These are phyloP conservation scores for Copidosoma floridanum DNA, from an alignment of 1,140 invertebrate species.

Conservation along the genomic window DNA sequence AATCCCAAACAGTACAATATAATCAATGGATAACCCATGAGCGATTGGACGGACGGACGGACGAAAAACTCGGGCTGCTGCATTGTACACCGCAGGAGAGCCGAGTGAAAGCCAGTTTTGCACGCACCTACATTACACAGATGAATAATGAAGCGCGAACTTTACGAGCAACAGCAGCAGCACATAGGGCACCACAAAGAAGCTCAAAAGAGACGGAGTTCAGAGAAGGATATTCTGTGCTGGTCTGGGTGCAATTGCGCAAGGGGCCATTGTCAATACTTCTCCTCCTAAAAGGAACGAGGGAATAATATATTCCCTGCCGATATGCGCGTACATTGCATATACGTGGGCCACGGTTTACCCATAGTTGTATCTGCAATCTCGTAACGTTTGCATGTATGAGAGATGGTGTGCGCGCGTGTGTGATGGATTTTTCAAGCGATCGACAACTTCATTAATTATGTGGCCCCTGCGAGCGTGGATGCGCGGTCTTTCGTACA, in stretches of 20 bases:
- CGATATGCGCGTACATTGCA: background rate
- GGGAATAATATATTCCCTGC: conserved; percentile 3
- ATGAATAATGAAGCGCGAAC: conserved; percentile 16
- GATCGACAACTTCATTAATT: conserved; percentile 5
- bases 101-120: conserved; percentile 36
- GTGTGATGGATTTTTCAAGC: background rate
- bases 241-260: background rate
- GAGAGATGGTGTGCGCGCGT: background rate
- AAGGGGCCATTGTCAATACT: conserved; percentile 21
- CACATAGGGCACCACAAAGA: too few species aligned
- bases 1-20: too few species aligned
- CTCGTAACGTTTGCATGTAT: background rate
- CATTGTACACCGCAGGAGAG: background rate
- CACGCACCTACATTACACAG: conserved; percentile 34
- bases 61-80: too few species aligned
- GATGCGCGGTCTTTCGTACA: too few species aligned
- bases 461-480: too few species aligned
- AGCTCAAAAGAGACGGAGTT: background rate
- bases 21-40: too few species aligned
- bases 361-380: too few species aligned
- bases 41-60: too few species aligned
- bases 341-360: conserved; percentile 4
- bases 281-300: conserved; percentile 5
- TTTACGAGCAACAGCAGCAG: background rate
- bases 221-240: background rate